Percentiles rank a stretch among this genome's conserved stretches.
phyloP scores from a whole-genome alignment of 2,888 invertebrate genomes.

The Emmelina monodactyla region DNA sequence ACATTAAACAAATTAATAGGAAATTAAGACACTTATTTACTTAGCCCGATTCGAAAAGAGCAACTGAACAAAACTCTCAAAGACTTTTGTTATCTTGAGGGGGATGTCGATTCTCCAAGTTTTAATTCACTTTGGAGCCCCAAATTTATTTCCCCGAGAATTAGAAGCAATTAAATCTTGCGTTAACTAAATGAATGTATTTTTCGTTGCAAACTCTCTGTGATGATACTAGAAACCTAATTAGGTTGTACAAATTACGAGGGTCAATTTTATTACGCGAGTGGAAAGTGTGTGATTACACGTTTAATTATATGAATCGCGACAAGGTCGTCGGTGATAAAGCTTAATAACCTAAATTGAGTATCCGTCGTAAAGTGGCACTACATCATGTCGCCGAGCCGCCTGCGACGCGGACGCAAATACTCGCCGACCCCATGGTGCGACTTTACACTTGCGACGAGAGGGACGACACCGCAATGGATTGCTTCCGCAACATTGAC shows the following conservation, averaged over 20 bases:
- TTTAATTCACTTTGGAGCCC: too few species aligned
- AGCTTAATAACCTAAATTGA: conserved; percentile 18
- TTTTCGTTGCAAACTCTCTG: too few species aligned
- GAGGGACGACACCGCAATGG: conserved; percentile 42
- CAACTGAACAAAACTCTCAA: not conserved
- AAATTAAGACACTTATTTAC: conserved; percentile 26
- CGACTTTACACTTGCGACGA: conserved; percentile 20
- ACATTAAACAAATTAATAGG: conserved; percentile 22
- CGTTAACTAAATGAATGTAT: too few species aligned
- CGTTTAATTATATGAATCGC: not conserved
- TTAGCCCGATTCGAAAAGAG: conserved; percentile 14
- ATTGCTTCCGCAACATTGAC: conserved; percentile 47
- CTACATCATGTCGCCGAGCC: conserved; percentile 41
- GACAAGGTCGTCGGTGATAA: not conserved
- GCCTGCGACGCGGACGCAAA: conserved; percentile 26
- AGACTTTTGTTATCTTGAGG: conserved; percentile 4
- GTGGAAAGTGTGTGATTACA: too few species aligned
- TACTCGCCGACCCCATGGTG: conserved; percentile 36
- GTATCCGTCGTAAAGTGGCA: conserved; percentile 32
- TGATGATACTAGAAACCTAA: too few species aligned
- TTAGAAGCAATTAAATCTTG: too few species aligned
- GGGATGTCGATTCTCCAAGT: conserved; percentile 1
- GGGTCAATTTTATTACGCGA: too few species aligned
- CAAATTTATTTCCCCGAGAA: too few species aligned
- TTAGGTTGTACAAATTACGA: too few species aligned